These are phyloP conservation scores for Tromatobia lineatoria DNA, from an alignment of 2,888 invertebrate genomes.

Conservation along the genomic window DNA sequence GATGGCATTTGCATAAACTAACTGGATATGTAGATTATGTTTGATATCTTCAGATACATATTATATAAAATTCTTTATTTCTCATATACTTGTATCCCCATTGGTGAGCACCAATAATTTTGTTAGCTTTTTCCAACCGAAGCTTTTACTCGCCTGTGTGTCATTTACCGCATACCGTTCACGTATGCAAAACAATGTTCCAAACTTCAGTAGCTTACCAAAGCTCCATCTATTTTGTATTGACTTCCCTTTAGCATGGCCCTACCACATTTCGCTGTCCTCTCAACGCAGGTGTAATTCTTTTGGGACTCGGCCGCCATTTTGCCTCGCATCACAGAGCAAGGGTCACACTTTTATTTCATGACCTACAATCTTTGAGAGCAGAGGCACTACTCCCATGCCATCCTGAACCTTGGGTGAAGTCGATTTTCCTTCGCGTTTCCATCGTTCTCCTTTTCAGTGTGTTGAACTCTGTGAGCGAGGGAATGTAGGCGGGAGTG, in stretches of 20 bases:
- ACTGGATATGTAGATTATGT: too few species aligned
- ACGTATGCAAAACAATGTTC: too few species aligned
- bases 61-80: too few species aligned
- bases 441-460: conserved; percentile 31
- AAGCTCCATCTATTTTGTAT: not conserved
- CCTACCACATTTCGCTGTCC: not conserved
- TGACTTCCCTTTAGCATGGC: not conserved
- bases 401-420: not conserved
- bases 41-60: too few species aligned
- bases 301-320: conserved; percentile 30
- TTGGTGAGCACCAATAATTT: too few species aligned
- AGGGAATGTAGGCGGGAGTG: conserved; percentile 11
- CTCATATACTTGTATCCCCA: too few species aligned
- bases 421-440: conserved; percentile 60
- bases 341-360: conserved; percentile 58
- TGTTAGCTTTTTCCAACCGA: too few species aligned
- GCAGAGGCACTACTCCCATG: not conserved
- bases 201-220: too few species aligned
- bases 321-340: conserved; percentile 48
- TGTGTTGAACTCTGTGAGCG: conserved; percentile 17
- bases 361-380: conserved; percentile 52
- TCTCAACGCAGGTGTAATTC: conserved; percentile 18
- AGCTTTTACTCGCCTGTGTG: too few species aligned
- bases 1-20: too few species aligned
- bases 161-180: too few species aligned